These are phyloP conservation scores for Lucilia sericata DNA, from an alignment of 1,140 invertebrate genomes.

Conservation along the genomic window DNA sequence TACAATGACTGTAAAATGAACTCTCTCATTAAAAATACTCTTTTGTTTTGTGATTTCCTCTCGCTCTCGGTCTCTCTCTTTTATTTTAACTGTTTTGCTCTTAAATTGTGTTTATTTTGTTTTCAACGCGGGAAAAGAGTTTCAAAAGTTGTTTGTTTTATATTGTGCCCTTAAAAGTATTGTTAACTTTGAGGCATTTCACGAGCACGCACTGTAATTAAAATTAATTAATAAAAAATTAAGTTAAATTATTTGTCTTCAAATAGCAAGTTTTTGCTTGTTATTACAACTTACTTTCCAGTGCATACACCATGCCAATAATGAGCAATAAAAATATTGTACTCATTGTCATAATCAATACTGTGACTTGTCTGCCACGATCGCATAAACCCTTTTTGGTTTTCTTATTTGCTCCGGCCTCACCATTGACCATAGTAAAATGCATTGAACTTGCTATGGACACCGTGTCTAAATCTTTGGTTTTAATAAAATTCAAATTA, in stretches of 20 bases:
- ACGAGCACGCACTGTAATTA: constrained; percentile 73
- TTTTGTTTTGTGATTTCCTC: background rate
- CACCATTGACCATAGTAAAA: constrained; percentile 85
- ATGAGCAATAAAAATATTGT: constrained; percentile 82
- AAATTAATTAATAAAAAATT: constrained; percentile 50
- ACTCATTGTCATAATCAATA: constrained; percentile 83
- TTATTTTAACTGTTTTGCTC: background rate
- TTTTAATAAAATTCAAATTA: constrained; percentile 64
- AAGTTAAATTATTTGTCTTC: background rate
- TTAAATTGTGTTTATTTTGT: background rate
- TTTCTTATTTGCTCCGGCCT: constrained; percentile 71
- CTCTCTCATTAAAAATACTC: background rate
- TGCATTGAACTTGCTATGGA: constrained; percentile 87
- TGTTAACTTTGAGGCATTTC: constrained; percentile 67
- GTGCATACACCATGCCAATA: constrained; percentile 77
- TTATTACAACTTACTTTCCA: constrained; percentile 80
- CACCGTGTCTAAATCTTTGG: constrained; percentile 72
- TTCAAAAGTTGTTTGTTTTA: background rate
- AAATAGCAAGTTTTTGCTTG: too few relatives aligned
- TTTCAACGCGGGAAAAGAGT: background rate
- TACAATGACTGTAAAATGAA: constrained; percentile 15
- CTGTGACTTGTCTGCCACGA: constrained; percentile 80
- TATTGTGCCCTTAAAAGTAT: background rate
- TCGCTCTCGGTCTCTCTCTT: background rate
- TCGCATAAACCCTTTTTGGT: constrained; percentile 71